These are phyloP conservation scores for Clivina fossor DNA, from an alignment of 2,888 invertebrate genomes.

Conservation along the genomic window DNA sequence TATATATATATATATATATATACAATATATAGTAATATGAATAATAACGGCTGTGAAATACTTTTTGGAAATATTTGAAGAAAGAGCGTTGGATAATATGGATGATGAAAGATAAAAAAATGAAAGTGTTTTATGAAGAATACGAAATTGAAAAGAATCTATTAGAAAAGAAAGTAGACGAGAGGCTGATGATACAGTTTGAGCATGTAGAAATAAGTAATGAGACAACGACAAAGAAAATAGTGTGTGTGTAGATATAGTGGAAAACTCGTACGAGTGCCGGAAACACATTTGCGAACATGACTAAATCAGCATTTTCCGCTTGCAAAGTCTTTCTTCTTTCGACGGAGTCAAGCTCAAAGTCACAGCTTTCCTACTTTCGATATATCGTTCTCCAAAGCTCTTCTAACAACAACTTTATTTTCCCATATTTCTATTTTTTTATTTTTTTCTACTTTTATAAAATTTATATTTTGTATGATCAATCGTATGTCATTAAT, in stretches of 20 bases:
- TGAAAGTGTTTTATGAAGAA: conserved; percentile 25
- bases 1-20: no score
- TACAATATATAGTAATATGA: no score
- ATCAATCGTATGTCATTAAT: no score
- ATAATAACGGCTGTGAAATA: no score
- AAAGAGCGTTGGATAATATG: conserved; percentile 14
- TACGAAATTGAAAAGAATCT: conserved; percentile 24
- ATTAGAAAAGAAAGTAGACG: conserved; percentile 10
- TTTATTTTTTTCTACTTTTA: no score
- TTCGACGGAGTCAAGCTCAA: no score
- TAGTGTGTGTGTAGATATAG: conserved; percentile 16
- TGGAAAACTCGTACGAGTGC: conserved; percentile 8
- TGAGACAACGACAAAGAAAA: conserved; percentile 19
- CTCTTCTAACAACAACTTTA: no score
- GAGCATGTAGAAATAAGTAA: conserved; percentile 25
- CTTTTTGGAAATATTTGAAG: conserved; percentile 6
- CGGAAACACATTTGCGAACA: conserved; percentile 10
- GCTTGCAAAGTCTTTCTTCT: no score
- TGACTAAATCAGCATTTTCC: conserved; percentile 20
- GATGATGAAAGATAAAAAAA: conserved; percentile 18
- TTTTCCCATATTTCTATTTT: no score
- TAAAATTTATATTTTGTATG: no score
- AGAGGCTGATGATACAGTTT: conserved; percentile 18
- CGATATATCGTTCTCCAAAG: no score
- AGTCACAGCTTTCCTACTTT: no score